These are phyloP conservation scores for Idaea biselata DNA, from an alignment of 2,888 invertebrate species.

Conservation along the genomic window DNA sequence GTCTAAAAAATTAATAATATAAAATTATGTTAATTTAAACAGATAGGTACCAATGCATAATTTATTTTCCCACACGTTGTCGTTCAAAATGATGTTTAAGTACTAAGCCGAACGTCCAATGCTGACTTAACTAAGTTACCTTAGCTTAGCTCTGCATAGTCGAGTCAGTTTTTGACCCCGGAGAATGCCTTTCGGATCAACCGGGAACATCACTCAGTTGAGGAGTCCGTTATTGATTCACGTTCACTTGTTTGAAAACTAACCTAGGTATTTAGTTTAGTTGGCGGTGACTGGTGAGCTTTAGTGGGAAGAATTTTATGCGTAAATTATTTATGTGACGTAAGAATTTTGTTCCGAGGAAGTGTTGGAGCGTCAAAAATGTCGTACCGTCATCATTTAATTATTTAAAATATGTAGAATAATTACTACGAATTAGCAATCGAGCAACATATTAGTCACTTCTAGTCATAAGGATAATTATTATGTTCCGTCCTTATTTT, in stretches of 20 bases:
- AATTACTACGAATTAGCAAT: not conserved
- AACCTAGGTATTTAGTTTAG: no score
- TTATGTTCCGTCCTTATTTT: conserved; percentile 3
- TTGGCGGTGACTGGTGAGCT: no score
- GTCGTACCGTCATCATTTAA: not conserved
- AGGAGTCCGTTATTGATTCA: no score
- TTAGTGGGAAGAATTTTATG: not conserved
- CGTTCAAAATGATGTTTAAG: not conserved
- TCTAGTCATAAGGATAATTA: conserved; percentile 5
- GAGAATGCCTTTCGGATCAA: no score
- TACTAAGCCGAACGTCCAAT: no score
- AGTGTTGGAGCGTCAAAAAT: not conserved
- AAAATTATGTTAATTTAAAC: not conserved
- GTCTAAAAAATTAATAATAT: not conserved
- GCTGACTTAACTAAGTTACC: no score
- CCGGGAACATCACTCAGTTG: no score
- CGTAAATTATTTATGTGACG: not conserved
- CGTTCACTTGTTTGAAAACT: no score
- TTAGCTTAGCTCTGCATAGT: no score
- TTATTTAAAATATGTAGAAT: not conserved
- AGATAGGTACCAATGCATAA: not conserved
- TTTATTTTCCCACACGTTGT: not conserved
- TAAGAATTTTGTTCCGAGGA: not conserved
- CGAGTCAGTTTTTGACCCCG: no score
- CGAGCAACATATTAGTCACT: not conserved